A percentile compares a stretch with the other conserved stretches of the same genome.
Evolutionary conservation across 2,113 vertebrate species (phyloP).

Genomic region (Electrona antarctica): DNA sequence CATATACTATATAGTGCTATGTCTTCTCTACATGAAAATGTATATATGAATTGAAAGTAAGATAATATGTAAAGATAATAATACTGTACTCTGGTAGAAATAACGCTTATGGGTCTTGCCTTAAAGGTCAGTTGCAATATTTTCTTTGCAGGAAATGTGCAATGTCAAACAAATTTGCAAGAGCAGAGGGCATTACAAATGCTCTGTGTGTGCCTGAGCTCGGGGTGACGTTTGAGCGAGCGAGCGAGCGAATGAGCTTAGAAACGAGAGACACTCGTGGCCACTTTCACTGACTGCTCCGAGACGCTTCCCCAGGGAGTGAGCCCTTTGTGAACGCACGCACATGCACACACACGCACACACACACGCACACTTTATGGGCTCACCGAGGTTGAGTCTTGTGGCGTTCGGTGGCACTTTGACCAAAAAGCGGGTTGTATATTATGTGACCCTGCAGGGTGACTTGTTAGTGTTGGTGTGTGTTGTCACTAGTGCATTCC

Average conservation of each 20-base stretch:
- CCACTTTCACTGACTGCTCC: conserved; percentile 39
- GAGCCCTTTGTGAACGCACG: conserved; percentile 28
- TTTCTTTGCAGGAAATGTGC: too few relatives aligned
- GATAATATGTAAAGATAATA: too few relatives aligned
- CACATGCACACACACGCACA: not conserved
- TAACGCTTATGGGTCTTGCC: too few relatives aligned
- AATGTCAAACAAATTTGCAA: too few relatives aligned
- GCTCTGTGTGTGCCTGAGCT: too few relatives aligned
- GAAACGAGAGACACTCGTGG: conserved; percentile 13
- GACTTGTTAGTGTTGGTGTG: not conserved
- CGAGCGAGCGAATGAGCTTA: not conserved
- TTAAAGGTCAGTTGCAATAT: too few relatives aligned
- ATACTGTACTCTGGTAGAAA: too few relatives aligned
- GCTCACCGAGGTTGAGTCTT: not conserved
- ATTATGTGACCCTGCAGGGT: conserved; percentile 9
- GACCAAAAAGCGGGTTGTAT: conserved; percentile 15
- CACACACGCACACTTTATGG: not conserved
- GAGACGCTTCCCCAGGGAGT: conserved; percentile 31
- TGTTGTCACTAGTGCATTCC: conserved; percentile 27
- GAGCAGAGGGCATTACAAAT: too few relatives aligned
- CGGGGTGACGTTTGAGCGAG: too few relatives aligned
- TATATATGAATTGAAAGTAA: too few relatives aligned
- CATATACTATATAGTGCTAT: too few relatives aligned
- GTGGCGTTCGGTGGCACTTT: conserved; percentile 21
- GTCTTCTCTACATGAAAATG: too few relatives aligned